Conservation (phyloP, 2,888 invertebrate species). For the Andrena minutula region DNA sequence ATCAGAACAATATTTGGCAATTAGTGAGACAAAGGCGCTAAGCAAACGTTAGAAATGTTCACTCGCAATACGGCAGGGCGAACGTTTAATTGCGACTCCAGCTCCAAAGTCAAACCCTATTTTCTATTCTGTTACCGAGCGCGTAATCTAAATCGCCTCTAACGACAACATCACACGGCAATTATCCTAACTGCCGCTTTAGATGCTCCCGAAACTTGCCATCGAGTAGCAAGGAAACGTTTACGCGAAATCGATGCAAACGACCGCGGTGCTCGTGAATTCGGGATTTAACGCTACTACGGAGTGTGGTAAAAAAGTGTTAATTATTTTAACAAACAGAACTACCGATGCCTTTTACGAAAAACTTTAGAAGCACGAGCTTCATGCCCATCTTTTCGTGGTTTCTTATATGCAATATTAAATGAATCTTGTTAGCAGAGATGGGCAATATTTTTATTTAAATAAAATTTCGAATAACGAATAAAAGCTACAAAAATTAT, state of each 20-base stretch:
- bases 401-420: background rate
- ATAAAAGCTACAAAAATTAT: no score
- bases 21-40: background rate
- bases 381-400: background rate
- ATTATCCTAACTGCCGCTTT: constrained; percentile 37
- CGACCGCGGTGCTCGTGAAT: background rate
- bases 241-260: constrained; percentile 10
- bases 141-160: constrained; percentile 35
- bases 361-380: no score
- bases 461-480: no score
- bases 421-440: no score
- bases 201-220: constrained; percentile 18
- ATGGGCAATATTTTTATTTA: no score
- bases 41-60: background rate
- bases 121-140: constrained; percentile 34
- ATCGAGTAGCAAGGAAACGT: background rate
- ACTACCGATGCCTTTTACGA: no score
- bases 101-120: constrained; percentile 34
- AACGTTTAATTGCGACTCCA: background rate
- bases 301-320: background rate
- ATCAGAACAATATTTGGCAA: background rate
- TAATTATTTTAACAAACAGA: background rate
- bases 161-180: constrained; percentile 33
- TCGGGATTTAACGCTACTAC: background rate
- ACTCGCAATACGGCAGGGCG: background rate